A percentile compares a stretch with the other conserved stretches of the same genome.
Conservation (phyloP, 92 coral and sea anemone species). For the Epizoanthus stellaris region DNA sequence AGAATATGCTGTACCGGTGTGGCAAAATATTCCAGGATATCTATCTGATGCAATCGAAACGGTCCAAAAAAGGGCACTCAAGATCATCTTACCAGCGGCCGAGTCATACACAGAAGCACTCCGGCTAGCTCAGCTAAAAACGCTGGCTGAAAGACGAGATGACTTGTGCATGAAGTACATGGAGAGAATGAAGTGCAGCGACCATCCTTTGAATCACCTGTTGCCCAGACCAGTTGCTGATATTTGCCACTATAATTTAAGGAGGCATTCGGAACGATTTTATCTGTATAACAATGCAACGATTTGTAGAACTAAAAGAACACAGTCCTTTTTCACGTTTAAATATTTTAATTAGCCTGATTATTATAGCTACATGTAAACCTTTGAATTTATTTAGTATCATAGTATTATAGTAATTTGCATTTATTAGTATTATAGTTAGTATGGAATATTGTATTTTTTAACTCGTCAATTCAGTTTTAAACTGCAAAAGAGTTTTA, state of each 20-base stretch:
- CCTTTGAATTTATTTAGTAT: conserved; percentile 29
- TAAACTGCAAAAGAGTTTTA: too few species aligned
- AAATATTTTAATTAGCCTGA: conserved; percentile 44
- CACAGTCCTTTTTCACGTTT: conserved; percentile 49
- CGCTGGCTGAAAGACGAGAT: conserved; percentile 37
- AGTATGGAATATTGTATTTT: conserved; percentile 11
- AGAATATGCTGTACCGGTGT: conserved; percentile 54
- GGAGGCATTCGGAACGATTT: conserved; percentile 38
- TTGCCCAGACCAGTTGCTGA: conserved; percentile 34
- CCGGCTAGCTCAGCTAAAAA: conserved; percentile 23
- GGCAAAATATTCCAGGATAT: conserved; percentile 47
- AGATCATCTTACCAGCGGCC: conserved; percentile 28
- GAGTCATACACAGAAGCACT: conserved; percentile 17
- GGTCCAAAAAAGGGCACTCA: conserved; percentile 29
- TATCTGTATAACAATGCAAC: conserved; percentile 37
- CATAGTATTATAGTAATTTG: conserved; percentile 23
- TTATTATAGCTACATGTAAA: conserved; percentile 25
- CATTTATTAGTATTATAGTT: conserved; percentile 22
- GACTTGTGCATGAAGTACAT: conserved; percentile 36
- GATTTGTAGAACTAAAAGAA: conserved; percentile 47
- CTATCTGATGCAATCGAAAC: conserved; percentile 30
- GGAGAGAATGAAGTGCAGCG: conserved; percentile 39
- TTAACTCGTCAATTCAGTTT: neutral
- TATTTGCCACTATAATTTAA: conserved; percentile 20
- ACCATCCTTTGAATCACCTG: conserved; percentile 32